Conservation (phyloP, 2,888 invertebrate genomes). For the Phorcus lineatus region DNA sequence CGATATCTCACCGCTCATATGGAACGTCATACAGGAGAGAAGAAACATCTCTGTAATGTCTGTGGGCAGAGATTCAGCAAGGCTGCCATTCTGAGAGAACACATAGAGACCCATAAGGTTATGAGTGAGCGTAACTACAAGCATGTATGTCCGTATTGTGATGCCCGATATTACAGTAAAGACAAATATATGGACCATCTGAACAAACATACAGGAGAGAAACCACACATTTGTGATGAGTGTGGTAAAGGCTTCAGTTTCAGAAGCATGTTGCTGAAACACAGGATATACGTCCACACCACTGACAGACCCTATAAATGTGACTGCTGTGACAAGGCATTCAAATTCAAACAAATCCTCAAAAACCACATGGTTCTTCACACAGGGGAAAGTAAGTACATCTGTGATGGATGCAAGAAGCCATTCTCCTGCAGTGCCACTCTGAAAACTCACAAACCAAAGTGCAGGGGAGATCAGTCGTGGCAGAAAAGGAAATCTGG, state of each 20-base stretch:
- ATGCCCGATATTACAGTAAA: constrained; percentile 48
- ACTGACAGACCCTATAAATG: constrained; percentile 55
- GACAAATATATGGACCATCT: constrained; percentile 56
- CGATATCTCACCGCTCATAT: constrained; percentile 52
- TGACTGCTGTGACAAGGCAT: constrained; percentile 52
- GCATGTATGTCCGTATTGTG: constrained; percentile 55
- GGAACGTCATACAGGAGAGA: constrained; percentile 48
- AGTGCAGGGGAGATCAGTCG: constrained; percentile 43
- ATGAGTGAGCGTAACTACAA: constrained; percentile 47
- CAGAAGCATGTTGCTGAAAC: constrained; percentile 55
- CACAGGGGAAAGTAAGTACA: constrained; percentile 51
- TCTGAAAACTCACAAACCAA: constrained; percentile 49
- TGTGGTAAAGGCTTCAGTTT: constrained; percentile 57
- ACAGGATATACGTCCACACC: constrained; percentile 55
- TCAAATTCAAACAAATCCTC: constrained; percentile 54
- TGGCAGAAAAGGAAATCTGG: constrained; percentile 14
- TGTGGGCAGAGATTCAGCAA: constrained; percentile 46
- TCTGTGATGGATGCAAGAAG: constrained; percentile 49
- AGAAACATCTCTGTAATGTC: constrained; percentile 43
- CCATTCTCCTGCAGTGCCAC: constrained; percentile 49
- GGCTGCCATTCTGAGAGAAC: constrained; percentile 49
- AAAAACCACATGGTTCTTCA: constrained; percentile 56
- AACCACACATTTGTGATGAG: constrained; percentile 55
- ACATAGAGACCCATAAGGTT: constrained; percentile 59
- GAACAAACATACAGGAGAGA: constrained; percentile 61